Conservation (phyloP, 2,888 invertebrate species). For the Pardosa pseudoannulata region DNA sequence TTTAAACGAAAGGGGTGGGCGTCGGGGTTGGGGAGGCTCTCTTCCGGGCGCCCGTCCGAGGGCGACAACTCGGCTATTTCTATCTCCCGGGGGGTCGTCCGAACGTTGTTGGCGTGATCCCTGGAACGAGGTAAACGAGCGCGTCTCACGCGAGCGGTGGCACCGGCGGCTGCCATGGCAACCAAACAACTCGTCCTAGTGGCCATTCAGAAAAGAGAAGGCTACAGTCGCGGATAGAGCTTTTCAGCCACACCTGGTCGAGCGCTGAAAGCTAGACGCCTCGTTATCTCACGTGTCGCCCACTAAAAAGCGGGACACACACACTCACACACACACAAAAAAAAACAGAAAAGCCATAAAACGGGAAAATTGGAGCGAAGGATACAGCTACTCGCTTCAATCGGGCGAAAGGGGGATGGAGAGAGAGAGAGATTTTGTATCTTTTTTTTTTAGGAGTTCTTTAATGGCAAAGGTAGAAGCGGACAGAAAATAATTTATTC, state of each 20-base stretch:
- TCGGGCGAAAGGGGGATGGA: not conserved
- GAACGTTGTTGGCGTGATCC: constrained; percentile 39
- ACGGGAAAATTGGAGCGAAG: constrained; percentile 5
- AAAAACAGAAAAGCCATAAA: constrained; percentile 9
- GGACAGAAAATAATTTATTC: not conserved
- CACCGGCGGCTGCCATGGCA: constrained; percentile 47
- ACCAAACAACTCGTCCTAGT: constrained; percentile 40
- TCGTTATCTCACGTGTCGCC: constrained; percentile 32
- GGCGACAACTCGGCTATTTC: constrained; percentile 26
- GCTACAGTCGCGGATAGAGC: constrained; percentile 55
- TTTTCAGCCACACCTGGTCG: constrained; percentile 49
- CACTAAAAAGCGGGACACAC: not conserved
- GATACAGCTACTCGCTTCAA: not conserved
- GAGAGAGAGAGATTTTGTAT: not conserved
- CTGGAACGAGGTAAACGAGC: constrained; percentile 36
- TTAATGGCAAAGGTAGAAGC: too few species aligned
- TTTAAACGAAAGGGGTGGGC: too few species aligned
- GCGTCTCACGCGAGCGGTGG: constrained; percentile 26
- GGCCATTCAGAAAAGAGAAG: constrained; percentile 40
- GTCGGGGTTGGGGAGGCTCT: too few species aligned
- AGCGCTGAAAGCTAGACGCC: constrained; percentile 43
- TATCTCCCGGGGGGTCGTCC: not conserved
- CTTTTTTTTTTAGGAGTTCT: too few species aligned
- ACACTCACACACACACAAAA: too few species aligned
- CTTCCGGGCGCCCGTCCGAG: constrained; percentile 7